Conservation (phyloP, 2,888 invertebrate genomes). For the Pheosia tremula region DNA sequence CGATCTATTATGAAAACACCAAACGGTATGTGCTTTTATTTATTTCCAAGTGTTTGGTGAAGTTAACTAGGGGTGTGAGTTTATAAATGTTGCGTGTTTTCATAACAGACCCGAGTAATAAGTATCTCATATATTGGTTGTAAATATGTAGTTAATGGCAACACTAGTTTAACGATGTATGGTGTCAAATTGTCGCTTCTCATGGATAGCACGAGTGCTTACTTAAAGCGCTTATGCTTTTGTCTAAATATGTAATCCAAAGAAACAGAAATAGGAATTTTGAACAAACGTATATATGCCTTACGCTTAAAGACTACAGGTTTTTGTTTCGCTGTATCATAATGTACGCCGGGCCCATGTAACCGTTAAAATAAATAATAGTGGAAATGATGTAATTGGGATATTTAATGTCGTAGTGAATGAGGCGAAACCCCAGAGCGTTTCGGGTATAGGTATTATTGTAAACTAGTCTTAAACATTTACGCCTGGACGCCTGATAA, state of each 20-base stretch:
- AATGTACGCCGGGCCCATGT: slow-evolving; percentile 59
- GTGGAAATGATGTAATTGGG: slow-evolving; percentile 50
- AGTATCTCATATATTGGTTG: neutral
- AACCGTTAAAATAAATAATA: slow-evolving; percentile 62
- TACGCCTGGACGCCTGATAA: slow-evolving; percentile 47
- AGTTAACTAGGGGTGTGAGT: neutral
- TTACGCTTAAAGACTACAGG: slow-evolving; percentile 51
- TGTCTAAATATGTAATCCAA: slow-evolving; percentile 49
- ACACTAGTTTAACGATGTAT: slow-evolving; percentile 6
- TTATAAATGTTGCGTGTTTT: neutral
- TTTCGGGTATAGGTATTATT: slow-evolving; percentile 67
- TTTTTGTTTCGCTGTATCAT: slow-evolving; percentile 46
- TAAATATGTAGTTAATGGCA: neutral
- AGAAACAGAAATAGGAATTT: slow-evolving; percentile 68
- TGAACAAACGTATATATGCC: slow-evolving; percentile 71
- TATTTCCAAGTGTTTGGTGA: slow-evolving; percentile 1
- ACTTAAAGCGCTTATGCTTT: slow-evolving; percentile 24
- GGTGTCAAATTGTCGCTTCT: slow-evolving; percentile 39
- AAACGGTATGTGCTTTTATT: slow-evolving; percentile 19
- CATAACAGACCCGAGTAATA: neutral
- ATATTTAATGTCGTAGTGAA: slow-evolving; percentile 69
- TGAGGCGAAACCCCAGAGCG: slow-evolving; percentile 54
- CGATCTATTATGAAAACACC: slow-evolving; percentile 22
- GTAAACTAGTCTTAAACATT: slow-evolving; percentile 67
- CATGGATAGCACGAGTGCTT: slow-evolving; percentile 22